Conservation (phyloP, 2,888 invertebrate genomes). For the Xestobium rufovillosum region DNA sequence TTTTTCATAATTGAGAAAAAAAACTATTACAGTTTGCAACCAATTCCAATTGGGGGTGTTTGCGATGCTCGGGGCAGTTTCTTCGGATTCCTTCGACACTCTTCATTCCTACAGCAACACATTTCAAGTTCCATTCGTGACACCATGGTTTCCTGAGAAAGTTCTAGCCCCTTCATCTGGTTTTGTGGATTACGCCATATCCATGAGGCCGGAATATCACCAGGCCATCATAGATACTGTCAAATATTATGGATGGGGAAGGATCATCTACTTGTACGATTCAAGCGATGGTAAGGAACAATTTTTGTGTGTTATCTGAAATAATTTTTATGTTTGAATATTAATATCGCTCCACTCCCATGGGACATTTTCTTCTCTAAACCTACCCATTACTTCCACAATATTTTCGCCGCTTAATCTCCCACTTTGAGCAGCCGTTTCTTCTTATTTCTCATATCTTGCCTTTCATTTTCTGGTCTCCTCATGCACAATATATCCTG, state of each 20-base stretch:
- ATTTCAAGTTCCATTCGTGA: constrained; percentile 91
- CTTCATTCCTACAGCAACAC: constrained; percentile 91
- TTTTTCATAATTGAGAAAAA: too few species aligned
- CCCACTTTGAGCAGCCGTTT: too few species aligned
- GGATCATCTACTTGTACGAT: constrained; percentile 85
- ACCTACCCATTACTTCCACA: too few species aligned
- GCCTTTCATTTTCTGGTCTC: too few species aligned
- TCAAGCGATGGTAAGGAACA: constrained; percentile 80
- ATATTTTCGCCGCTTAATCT: too few species aligned
- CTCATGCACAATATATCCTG: too few species aligned
- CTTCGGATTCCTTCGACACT: constrained; percentile 90
- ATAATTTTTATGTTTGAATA: too few species aligned
- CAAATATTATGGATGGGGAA: constrained; percentile 83
- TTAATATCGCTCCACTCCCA: too few species aligned
- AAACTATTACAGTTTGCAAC: constrained; percentile 77
- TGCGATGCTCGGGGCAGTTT: constrained; percentile 85
- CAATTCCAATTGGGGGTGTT: constrained; percentile 85
- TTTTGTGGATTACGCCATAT: constrained; percentile 83
- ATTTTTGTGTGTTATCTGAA: constrained; percentile 7
- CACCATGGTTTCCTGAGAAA: constrained; percentile 92
- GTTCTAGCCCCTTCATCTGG: constrained; percentile 82
- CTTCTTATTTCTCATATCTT: too few species aligned
- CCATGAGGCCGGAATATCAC: constrained; percentile 93
- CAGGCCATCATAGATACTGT: constrained; percentile 93
- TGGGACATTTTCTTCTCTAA: too few species aligned